Base-by-base conservation (phyloP, 2,888 invertebrate species). In the Spilosoma lubricipeda region DNA sequence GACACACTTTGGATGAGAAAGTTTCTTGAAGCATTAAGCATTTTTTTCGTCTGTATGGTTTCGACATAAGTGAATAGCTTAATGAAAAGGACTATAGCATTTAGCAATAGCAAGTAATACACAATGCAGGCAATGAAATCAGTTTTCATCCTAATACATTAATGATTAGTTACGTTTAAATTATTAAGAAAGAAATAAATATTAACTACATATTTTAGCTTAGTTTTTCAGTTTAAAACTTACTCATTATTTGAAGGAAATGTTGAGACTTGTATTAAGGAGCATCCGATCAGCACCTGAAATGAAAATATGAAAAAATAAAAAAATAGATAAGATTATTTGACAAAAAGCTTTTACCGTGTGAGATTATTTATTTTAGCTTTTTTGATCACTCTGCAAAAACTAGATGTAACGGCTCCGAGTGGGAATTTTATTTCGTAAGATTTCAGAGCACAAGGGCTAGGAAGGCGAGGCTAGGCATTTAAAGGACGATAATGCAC, bases 161-260 rank as follows among this genome's bases (percentile, higher is more conserved):
- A 77, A 72, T 78, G 27, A 86, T 84, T 85, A 84, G 85, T 83
- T 80, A 11, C 69, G 71, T 73, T 71, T 70, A 23, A 64, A 42
- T 66, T 36, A 42, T 11, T 42, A 66, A 64, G 56, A 64, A 48
- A 64, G 36, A 64, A 70, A 73, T 2, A 20, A 45, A 59, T 27
- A 30, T 30, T 15, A 7, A 72, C 2, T 72, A 72, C 70, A 72
- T 36, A 20, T 64, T 56, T 36, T 5, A 20, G n/a, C 0, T 20
- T 20, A 20, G 36, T 11, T n/a, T 11, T 15, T 72, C 5, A 2
- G 4, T 23, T 45, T 67, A 4, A 67, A 74, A 89, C 93, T 93
- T 88, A 93, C 93, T 93, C 93, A 82, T 90, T 90, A 75, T 88
- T 90, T 76, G 92, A 89, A 23, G 94, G 93, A 65, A 87, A 87